These are phyloP conservation scores for Chrysolina oricalcia DNA, from an alignment of 2,888 invertebrate species.

Conservation along the genomic window DNA sequence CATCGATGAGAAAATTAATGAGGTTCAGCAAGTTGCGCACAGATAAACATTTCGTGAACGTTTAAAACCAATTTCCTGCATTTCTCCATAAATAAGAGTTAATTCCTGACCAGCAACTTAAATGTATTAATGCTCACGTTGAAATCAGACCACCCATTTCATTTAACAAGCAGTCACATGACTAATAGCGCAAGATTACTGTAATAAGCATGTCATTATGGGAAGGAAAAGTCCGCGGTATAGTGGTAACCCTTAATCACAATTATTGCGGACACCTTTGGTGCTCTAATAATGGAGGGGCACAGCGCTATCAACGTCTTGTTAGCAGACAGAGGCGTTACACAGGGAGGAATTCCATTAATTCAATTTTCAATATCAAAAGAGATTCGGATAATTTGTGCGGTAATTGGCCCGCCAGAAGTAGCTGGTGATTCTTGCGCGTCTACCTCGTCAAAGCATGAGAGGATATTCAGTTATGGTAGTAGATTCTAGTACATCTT, in stretches of 20 bases:
- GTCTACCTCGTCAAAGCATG: not conserved
- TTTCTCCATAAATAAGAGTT: conserved; percentile 37
- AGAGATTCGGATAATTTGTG: conserved; percentile 11
- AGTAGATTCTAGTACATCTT: not conserved
- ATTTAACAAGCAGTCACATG: conserved; percentile 66
- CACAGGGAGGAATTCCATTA: conserved; percentile 11
- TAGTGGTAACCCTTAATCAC: conserved; percentile 65
- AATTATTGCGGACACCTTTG: conserved; percentile 67
- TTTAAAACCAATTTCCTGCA: conserved; percentile 38
- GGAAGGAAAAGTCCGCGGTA: conserved; percentile 58
- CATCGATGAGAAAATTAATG: not conserved
- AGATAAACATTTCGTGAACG: conserved; percentile 16
- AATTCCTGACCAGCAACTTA: conserved; percentile 24
- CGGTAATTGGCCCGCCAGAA: conserved; percentile 7
- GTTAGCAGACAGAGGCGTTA: conserved; percentile 61
- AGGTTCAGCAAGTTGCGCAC: not conserved
- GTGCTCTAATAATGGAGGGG: conserved; percentile 65
- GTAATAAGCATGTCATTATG: conserved; percentile 68
- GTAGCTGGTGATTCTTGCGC: not conserved
- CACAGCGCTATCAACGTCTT: conserved; percentile 63
- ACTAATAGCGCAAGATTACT: conserved; percentile 68
- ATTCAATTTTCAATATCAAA: conserved; percentile 12
- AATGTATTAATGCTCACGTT: conserved; percentile 31
- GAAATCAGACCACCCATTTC: conserved; percentile 64
- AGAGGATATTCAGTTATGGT: not conserved